These are phyloP conservation scores for Caenorhabditis japonica DNA, from an alignment of 2,888 invertebrate genomes.

Conservation along the genomic window DNA sequence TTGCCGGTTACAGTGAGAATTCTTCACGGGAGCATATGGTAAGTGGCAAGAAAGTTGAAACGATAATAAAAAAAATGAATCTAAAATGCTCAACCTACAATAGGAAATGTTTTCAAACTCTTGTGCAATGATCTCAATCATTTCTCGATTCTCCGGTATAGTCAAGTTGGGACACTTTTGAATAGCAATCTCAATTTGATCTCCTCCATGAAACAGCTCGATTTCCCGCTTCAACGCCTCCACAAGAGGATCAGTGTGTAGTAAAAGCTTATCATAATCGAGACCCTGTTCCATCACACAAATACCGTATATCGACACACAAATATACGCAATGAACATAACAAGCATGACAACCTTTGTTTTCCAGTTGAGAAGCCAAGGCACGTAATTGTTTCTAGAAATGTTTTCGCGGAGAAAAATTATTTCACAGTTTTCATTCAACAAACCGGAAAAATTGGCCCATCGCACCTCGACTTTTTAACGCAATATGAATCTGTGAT, in stretches of 20 bases:
- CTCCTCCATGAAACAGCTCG: conserved; percentile 76
- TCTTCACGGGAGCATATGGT: too few species aligned
- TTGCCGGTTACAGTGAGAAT: too few species aligned
- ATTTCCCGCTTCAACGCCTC: conserved; percentile 72
- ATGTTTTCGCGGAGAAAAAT: neutral
- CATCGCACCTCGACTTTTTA: conserved; percentile 70
- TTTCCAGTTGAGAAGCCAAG: conserved; percentile 71
- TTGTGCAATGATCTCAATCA: conserved; percentile 66
- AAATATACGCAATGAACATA: conserved; percentile 85
- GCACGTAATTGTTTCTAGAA: conserved; percentile 74
- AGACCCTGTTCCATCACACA: conserved; percentile 80
- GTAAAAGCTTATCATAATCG: conserved; percentile 75
- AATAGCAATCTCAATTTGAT: conserved; percentile 76
- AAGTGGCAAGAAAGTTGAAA: too few species aligned
- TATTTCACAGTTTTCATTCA: neutral
- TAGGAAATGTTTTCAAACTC: conserved; percentile 74
- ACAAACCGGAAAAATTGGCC: conserved; percentile 68
- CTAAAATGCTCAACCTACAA: conserved; percentile 29
- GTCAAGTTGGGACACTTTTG: conserved; percentile 73
- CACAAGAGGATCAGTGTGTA: conserved; percentile 73
- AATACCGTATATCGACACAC: conserved; percentile 84
- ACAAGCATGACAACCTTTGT: conserved; percentile 82
- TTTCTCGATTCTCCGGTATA: conserved; percentile 62
- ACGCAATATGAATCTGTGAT: conserved; percentile 55
- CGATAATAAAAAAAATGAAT: neutral